phyloP scores from a whole-genome alignment of 2,113 vertebrate species.

The Cricetomys ansorgei region DNA sequence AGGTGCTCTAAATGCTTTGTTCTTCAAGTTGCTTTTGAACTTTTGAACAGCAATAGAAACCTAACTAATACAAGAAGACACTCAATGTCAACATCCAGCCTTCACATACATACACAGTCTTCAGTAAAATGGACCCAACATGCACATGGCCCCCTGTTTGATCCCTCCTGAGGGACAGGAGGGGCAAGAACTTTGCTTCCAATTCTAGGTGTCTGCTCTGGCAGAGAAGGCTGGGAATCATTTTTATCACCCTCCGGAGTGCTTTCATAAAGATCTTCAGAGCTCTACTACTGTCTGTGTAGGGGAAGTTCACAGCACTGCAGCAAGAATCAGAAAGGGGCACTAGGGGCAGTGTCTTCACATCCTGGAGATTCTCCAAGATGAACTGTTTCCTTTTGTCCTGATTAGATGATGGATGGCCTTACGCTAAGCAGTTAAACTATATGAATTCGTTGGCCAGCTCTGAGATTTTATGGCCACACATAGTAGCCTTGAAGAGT shows the following conservation, averaged over 20 bases:
- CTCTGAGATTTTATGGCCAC: neutral
- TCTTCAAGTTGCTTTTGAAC: neutral
- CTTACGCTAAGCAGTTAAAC: neutral
- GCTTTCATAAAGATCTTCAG: neutral
- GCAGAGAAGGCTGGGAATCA: neutral
- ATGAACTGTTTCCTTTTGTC: conserved; percentile 1
- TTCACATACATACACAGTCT: neutral
- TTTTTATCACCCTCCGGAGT: neutral
- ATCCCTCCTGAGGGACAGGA: neutral
- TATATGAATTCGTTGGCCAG: neutral
- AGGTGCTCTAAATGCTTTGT: neutral
- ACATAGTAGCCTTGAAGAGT: neutral
- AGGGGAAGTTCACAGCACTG: neutral
- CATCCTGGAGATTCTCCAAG: neutral
- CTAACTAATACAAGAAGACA: neutral
- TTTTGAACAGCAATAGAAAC: neutral
- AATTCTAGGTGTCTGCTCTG: conserved; percentile 3
- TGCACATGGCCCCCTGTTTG: neutral
- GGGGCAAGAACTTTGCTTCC: neutral
- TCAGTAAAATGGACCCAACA: too few relatives aligned
- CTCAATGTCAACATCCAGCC: neutral
- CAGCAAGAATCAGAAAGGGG: neutral
- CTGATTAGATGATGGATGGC: neutral
- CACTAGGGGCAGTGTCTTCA: neutral
- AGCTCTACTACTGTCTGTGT: neutral